Evolutionary conservation across 2,797 vertebrate genomes (phyloP), one percentile per base, ranked within the genome.

Genomic region (Pteronotus mesoamericanus): DNA sequence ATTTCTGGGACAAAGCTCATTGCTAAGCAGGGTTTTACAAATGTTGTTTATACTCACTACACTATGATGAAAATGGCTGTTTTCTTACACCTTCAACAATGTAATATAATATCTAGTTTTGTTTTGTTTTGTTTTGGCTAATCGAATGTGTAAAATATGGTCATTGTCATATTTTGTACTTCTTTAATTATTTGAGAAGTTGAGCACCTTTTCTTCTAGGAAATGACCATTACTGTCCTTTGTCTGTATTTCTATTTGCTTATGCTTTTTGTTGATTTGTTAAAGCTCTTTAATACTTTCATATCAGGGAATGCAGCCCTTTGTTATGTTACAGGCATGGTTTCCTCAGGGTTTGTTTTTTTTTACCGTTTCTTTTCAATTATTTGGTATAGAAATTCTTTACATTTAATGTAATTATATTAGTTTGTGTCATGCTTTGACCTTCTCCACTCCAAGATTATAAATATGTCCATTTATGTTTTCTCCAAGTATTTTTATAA

Each of bases 401-500:
- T 37, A 75, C 18, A 34, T 72, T 96, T 77, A 94, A 55, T 51
- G 16, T 80, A 37, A 37, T 88, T 68, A 11, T 75, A 44, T 87
- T 87, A 86, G 22, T 88, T 75, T 87, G 71, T 92, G 34, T 46
- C 57, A 84, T 80, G 64, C 29, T 74, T 61, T 82, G n/a, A 86
- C 2, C 16, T 86, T 95, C 57, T 89, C 32, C 18, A 82, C 19
- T 42, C 39, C 32, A 93, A 90, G 22, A 86, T 64, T 80, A 59
- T 85, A 96, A 90, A 74, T 93, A 61, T 86, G 90, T 37, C 68
- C 7, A 86, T 15, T 59, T 64, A 59, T 55, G 8, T 71, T 80
- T 91, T 79, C 61, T 93, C 91, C 9, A 69, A 93, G 51, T 39
- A 66, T 93, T 55, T 61, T 91, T 79, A 68, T 79, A 22, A 69